Base-by-base conservation (phyloP, 2,888 invertebrate genomes). In the Pristionchus arcanus region DNA sequence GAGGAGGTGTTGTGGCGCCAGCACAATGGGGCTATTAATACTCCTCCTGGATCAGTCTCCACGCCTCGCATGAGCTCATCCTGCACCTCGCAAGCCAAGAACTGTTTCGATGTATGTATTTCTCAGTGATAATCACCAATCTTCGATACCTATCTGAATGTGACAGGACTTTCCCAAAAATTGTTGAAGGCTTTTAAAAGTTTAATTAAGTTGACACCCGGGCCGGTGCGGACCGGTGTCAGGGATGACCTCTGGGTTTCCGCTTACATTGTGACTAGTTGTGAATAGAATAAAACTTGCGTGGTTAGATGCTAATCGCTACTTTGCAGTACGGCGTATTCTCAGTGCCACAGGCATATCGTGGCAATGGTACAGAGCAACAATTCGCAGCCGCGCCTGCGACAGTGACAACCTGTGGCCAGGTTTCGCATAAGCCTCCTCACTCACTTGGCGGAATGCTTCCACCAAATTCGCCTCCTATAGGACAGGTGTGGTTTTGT, bases 1-100 rank as follows among this genome's bases (percentile, higher is more conserved):
- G 84, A 84, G 53, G 77, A 77, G 77, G 77, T 77, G 77, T 5
- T 84, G 84, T 84, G 84, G 84, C 84, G 55, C 16, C 55, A 53
- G 28, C 84, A 84, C 34, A 28, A 71, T 28, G 31, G 31, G 11
- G 28, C 16, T 4, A 16, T 19, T 0, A 19, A 4, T 19, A 16
- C 59, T 25, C 25, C 25, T 59, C 59, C 59, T 25, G 59, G 59
- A 59, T 19, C 59, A 59, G 59, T 25, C 59, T 59, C 59, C 55
- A 21, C 55, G 28, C 31, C 84, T 16, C 84, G 31, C 34, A 53
- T 55, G 55, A 84, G 53, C 84, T 42, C 42, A 9, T 37, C 42
- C 42, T 49, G 34, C 74, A 74, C 77, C 25, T 19, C 77, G 34
- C 49, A 42, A 77, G 42, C 25, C 42, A 13, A 49, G 15, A 81